Percentiles rank a stretch among this genome's conserved stretches.
Evolutionary conservation across 2,797 vertebrate genomes (phyloP).

Genomic region (Helarctos malayanus): DNA sequence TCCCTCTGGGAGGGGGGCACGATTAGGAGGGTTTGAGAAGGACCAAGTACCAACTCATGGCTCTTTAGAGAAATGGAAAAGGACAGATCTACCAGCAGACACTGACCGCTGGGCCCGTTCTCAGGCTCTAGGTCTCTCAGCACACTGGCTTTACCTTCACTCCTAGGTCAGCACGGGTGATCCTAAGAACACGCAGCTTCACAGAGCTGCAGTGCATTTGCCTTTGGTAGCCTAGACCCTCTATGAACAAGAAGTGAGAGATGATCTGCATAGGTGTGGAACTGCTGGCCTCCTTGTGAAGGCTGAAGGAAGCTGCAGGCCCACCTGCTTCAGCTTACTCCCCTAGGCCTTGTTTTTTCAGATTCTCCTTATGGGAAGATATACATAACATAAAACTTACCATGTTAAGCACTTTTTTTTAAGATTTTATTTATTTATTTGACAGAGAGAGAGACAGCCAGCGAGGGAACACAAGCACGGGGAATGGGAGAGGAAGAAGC

Average conservation of each 20-base stretch:
- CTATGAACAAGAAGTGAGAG: too few species aligned
- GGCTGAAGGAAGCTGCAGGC: accelerated
- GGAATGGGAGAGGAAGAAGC: too few species aligned
- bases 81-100: not conserved
- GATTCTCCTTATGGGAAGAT: not conserved
- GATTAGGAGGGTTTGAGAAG: not conserved
- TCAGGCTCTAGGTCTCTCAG: not conserved
- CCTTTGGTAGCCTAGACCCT: not conserved
- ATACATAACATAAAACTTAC: not conserved
- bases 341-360: not conserved
- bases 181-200: too few species aligned
- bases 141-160: not conserved
- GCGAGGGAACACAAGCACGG: too few species aligned
- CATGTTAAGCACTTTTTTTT: not conserved
- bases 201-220: accelerated
- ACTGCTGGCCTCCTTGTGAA: accelerated
- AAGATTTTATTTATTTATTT: too few species aligned
- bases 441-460: too few species aligned
- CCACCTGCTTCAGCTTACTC: not conserved
- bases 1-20: not conserved
- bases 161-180: not conserved
- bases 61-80: not conserved
- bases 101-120: not conserved
- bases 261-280: not conserved
- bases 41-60: not conserved